These are phyloP conservation scores for Apeltes quadracus DNA, from an alignment of 2,113 vertebrate genomes.

Conservation along the genomic window DNA sequence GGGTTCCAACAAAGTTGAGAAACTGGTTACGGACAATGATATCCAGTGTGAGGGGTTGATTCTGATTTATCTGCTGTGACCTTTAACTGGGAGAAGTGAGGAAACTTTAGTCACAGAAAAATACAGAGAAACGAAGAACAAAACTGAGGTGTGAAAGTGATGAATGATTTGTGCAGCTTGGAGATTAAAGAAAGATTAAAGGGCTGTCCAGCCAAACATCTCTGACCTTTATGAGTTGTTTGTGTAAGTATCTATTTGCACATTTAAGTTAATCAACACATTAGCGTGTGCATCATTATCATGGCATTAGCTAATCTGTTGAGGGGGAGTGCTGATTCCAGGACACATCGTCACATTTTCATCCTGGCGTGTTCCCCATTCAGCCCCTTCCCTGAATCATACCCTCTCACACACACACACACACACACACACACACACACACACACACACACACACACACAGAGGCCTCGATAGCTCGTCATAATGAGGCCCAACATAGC, in stretches of 20 bases:
- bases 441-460: constrained; percentile 7
- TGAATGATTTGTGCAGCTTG: background rate
- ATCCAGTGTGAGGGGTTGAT: constrained; percentile 15
- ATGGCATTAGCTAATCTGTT: constrained; percentile 65
- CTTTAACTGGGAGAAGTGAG: background rate
- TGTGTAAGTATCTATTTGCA: background rate
- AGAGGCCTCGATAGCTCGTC: background rate
- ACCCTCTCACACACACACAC: background rate
- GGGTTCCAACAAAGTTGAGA: background rate
- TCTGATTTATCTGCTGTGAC: constrained; percentile 1
- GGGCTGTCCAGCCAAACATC: background rate
- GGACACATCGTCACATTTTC: constrained; percentile 63
- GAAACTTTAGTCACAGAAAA: background rate
- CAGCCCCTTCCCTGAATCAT: constrained; percentile 57
- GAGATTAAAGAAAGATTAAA: background rate
- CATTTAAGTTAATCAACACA: constrained; percentile 3
- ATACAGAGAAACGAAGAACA: background rate
- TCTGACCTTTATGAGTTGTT: background rate
- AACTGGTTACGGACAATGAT: background rate
- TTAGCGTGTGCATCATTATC: constrained; percentile 34
- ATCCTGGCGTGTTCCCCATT: constrained; percentile 41
- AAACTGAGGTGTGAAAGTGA: constrained; percentile 20
- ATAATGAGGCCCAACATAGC: constrained; percentile 41
- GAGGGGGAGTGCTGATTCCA: constrained; percentile 69
- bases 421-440: background rate